These are phyloP conservation scores for Apodemia zela DNA, from an alignment of 2,888 invertebrate species.

Conservation along the genomic window DNA sequence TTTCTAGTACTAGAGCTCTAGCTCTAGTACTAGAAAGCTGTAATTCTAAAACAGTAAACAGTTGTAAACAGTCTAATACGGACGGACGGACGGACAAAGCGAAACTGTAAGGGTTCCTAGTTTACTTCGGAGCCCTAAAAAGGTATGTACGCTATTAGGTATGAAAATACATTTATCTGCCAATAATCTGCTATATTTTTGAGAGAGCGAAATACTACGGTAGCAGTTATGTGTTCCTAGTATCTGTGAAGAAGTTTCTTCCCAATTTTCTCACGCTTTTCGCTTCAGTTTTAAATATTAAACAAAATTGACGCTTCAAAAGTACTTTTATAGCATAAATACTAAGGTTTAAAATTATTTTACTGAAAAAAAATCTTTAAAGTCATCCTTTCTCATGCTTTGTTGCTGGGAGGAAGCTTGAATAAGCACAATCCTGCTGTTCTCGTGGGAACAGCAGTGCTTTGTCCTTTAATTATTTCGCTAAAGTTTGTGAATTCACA, in stretches of 20 bases:
- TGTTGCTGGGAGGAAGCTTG: slow-evolving; percentile 13
- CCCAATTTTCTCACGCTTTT: slow-evolving; percentile 78
- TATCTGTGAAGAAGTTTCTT: slow-evolving; percentile 73
- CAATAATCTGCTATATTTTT: too few species aligned
- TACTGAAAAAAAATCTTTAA: slow-evolving; percentile 9
- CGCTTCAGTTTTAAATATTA: slow-evolving; percentile 50
- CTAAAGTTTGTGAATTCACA: slow-evolving; percentile 38
- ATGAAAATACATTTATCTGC: too few species aligned
- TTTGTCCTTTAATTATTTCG: slow-evolving; percentile 12
- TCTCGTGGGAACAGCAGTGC: slow-evolving; percentile 1
- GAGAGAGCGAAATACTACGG: slow-evolving; percentile 35
- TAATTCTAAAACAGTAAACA: too few species aligned
- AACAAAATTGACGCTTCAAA: slow-evolving; percentile 14
- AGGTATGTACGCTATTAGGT: too few species aligned
- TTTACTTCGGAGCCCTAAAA: too few species aligned
- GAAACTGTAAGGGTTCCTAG: too few species aligned
- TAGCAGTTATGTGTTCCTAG: slow-evolving; percentile 55
- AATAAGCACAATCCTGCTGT: slow-evolving; percentile 4
- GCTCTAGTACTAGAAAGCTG: too few species aligned
- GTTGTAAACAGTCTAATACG: too few species aligned
- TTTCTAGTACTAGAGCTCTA: too few species aligned
- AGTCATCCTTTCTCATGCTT: slow-evolving; percentile 5
- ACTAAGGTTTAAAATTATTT: not conserved
- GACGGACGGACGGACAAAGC: too few species aligned
- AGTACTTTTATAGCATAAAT: not conserved